Percentiles rank a stretch among this genome's conserved stretches.
Conservation (phyloP, 1,140 invertebrate species). For the Thrips palmi region DNA sequence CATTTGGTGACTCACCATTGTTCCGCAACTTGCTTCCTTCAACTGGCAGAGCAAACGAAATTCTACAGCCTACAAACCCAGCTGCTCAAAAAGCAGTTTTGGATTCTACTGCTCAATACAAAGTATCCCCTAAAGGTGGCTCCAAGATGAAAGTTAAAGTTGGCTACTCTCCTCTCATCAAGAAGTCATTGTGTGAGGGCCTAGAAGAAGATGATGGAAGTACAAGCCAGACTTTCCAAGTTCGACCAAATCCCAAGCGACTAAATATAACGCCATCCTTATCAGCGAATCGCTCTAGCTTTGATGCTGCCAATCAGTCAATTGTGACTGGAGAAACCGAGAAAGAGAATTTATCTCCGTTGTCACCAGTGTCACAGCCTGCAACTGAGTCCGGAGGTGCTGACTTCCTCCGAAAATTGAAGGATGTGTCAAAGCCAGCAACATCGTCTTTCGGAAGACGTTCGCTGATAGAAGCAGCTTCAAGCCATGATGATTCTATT, state of each 20-base stretch:
- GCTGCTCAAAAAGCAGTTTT: constrained; percentile 39
- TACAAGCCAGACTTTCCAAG: constrained; percentile 4
- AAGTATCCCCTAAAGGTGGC: constrained; percentile 37
- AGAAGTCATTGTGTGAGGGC: constrained; percentile 50
- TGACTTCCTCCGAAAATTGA: no score
- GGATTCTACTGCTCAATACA: constrained; percentile 33
- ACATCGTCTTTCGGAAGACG: no score
- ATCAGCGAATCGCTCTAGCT: no score
- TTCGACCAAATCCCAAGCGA: constrained; percentile 11
- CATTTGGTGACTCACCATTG: constrained; percentile 60
- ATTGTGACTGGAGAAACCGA: no score
- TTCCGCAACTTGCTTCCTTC: constrained; percentile 49
- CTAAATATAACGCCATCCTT: no score
- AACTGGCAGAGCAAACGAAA: constrained; percentile 41
- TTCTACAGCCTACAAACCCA: constrained; percentile 54
- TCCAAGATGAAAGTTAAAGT: constrained; percentile 40
- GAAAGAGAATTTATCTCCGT: no score
- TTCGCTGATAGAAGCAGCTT: no score
- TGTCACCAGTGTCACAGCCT: no score
- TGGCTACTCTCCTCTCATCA: constrained; percentile 22
- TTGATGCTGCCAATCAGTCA: no score
- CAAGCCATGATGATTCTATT: no score
- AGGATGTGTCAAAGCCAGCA: no score
- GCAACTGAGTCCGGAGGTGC: no score
- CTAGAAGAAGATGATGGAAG: constrained; percentile 44